Evolutionary conservation across 2,888 invertebrate species (phyloP).

Genomic region (Cataglyphis rosenhaueri): DNA sequence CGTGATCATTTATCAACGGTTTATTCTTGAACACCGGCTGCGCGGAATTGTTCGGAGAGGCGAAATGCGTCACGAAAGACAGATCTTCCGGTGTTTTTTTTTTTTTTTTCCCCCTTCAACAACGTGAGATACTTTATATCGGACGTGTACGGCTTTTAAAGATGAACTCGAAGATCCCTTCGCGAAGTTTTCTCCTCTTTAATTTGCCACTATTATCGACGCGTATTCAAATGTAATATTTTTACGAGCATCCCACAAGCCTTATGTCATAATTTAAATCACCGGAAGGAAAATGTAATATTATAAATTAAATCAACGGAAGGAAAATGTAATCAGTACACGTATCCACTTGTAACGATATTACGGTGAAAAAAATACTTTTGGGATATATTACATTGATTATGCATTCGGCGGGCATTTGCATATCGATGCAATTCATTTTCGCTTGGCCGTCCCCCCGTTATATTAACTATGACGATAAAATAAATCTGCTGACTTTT

Average conservation of each 20-base stretch:
- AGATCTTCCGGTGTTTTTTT: slow-evolving; percentile 45
- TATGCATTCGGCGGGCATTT: slow-evolving; percentile 32
- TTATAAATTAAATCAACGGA: slow-evolving; percentile 19
- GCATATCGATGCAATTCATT: slow-evolving; percentile 51
- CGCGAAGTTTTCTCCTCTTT: neutral
- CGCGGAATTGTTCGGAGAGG: slow-evolving; percentile 65
- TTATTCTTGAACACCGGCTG: slow-evolving; percentile 70
- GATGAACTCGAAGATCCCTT: slow-evolving; percentile 41
- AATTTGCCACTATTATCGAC: slow-evolving; percentile 15
- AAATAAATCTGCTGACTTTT: slow-evolving; percentile 46
- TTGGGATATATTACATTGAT: slow-evolving; percentile 28
- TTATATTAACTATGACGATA: slow-evolving; percentile 37
- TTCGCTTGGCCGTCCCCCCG: slow-evolving; percentile 18
- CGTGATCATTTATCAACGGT: slow-evolving; percentile 71
- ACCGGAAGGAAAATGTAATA: neutral
- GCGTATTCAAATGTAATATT: neutral
- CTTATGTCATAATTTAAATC: slow-evolving; percentile 24
- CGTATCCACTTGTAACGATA: neutral
- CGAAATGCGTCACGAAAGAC: slow-evolving; percentile 64
- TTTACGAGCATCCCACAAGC: neutral
- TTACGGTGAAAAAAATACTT: slow-evolving; percentile 8
- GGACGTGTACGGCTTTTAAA: slow-evolving; percentile 66
- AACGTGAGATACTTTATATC: slow-evolving; percentile 54
- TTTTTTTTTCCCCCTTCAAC: slow-evolving; percentile 41
- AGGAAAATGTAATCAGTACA: neutral